These are phyloP conservation scores for Acrossocheilus fasciatus DNA, from an alignment of 2,797 vertebrate genomes.

Conservation along the genomic window DNA sequence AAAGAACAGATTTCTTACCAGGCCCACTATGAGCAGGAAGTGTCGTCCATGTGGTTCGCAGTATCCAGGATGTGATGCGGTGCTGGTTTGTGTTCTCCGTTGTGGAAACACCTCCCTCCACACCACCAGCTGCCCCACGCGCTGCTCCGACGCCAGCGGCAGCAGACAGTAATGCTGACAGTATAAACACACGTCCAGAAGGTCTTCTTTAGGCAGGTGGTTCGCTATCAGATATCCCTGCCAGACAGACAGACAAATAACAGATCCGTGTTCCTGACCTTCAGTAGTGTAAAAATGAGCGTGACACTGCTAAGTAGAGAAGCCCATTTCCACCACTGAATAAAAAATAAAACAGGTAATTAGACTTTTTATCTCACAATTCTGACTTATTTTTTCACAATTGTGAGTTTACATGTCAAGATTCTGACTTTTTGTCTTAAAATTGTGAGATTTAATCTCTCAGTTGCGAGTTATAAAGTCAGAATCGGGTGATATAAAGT, in stretches of 20 bases:
- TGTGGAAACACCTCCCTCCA: constrained; percentile 95
- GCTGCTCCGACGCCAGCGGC: constrained; percentile 85
- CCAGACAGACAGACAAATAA: constrained; percentile 6
- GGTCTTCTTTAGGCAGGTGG: constrained; percentile 92
- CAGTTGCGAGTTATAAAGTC: no score
- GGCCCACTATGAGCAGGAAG: constrained; percentile 93
- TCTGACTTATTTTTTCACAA: no score
- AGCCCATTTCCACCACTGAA: background rate
- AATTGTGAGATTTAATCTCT: no score
- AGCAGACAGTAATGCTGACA: constrained; percentile 91
- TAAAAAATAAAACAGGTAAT: background rate
- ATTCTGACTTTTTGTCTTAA: no score
- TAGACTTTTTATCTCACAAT: background rate
- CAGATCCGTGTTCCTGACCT: background rate
- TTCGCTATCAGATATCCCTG: constrained; percentile 94
- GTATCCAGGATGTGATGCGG: constrained; percentile 54
- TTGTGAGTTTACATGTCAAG: no score
- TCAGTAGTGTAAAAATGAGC: background rate
- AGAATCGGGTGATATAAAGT: no score
- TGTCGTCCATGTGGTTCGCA: constrained; percentile 81
- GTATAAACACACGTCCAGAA: constrained; percentile 89
- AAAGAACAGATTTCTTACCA: constrained; percentile 79
- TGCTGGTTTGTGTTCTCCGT: constrained; percentile 71
- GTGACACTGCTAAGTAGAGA: background rate
- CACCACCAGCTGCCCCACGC: constrained; percentile 90